phyloP scores from a whole-genome alignment of 2,797 vertebrate genomes.

The Macropus fuliginosus region DNA sequence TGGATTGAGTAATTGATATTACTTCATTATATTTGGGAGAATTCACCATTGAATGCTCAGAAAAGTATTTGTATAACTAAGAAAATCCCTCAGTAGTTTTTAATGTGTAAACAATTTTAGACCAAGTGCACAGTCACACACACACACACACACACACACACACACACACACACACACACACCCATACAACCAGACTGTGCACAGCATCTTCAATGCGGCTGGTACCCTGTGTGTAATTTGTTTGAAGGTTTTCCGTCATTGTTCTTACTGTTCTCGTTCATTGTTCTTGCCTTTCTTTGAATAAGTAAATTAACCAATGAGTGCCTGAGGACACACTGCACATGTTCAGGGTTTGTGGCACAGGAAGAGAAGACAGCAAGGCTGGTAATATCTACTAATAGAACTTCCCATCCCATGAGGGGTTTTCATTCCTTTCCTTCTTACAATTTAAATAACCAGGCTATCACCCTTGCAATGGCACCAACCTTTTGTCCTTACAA shows the following conservation, averaged over 20 bases:
- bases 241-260: constrained; percentile 66
- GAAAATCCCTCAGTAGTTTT: constrained; percentile 76
- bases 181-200: constrained; percentile 55
- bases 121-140: constrained; percentile 50
- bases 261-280: constrained; percentile 72
- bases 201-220: constrained; percentile 68
- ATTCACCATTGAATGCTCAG: not conserved
- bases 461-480: constrained; percentile 73
- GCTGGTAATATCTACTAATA: constrained; percentile 80
- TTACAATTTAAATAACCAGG: constrained; percentile 71
- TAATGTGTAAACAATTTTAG: constrained; percentile 53
- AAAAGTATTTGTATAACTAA: not conserved
- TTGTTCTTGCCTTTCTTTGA: constrained; percentile 79
- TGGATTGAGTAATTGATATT: not conserved
- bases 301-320: constrained; percentile 86
- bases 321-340: constrained; percentile 85
- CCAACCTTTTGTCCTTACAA: constrained; percentile 66
- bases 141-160: constrained; percentile 37
- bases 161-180: constrained; percentile 15
- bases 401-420: constrained; percentile 76
- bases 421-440: constrained; percentile 79
- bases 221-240: constrained; percentile 67
- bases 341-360: constrained; percentile 85
- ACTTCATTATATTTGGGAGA: not conserved
- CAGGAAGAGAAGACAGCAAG: constrained; percentile 79